Percentiles rank a stretch among this genome's conserved stretches.
These are phyloP conservation scores for Nomada fucata DNA, from an alignment of 2,888 invertebrate species.

Conservation along the genomic window DNA sequence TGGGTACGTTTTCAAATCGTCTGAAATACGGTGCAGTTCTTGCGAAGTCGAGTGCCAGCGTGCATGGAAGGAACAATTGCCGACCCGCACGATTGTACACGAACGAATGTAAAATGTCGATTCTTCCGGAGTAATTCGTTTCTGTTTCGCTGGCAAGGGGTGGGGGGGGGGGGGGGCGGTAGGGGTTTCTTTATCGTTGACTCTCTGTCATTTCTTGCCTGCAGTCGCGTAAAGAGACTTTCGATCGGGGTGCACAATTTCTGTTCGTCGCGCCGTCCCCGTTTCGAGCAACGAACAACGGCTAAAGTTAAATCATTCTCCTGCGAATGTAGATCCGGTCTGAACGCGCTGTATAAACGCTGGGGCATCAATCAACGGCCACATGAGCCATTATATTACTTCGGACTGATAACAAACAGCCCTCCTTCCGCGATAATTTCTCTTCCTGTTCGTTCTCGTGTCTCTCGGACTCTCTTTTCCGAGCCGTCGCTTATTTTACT, in stretches of 20 bases:
- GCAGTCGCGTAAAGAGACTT: not conserved
- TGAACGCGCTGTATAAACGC: slow-evolving; percentile 55
- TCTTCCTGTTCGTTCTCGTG: slow-evolving; percentile 53
- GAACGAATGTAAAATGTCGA: not conserved
- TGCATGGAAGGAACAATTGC: not conserved
- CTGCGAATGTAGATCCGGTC: slow-evolving; percentile 37
- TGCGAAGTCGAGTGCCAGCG: not conserved
- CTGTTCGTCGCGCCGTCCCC: not conserved
- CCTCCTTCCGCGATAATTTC: slow-evolving; percentile 61
- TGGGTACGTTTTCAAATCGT: slow-evolving; percentile 42
- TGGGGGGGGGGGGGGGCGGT: too few species aligned
- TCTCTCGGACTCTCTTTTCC: slow-evolving; percentile 18
- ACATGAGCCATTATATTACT: slow-evolving; percentile 63
- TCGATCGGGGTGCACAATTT: slow-evolving; percentile 16
- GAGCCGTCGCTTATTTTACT: slow-evolving; percentile 25
- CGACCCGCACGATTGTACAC: not conserved
- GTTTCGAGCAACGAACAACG: slow-evolving; percentile 33
- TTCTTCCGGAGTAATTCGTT: not conserved
- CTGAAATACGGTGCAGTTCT: slow-evolving; percentile 31
- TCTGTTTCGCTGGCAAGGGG: not conserved
- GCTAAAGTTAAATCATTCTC: slow-evolving; percentile 28
- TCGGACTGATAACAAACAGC: slow-evolving; percentile 63
- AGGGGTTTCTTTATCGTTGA: not conserved
- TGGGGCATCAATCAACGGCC: slow-evolving; percentile 61
- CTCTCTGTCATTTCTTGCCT: too few species aligned